phyloP scores from a whole-genome alignment of 2,888 invertebrate species.

The Lochmaea capreae region DNA sequence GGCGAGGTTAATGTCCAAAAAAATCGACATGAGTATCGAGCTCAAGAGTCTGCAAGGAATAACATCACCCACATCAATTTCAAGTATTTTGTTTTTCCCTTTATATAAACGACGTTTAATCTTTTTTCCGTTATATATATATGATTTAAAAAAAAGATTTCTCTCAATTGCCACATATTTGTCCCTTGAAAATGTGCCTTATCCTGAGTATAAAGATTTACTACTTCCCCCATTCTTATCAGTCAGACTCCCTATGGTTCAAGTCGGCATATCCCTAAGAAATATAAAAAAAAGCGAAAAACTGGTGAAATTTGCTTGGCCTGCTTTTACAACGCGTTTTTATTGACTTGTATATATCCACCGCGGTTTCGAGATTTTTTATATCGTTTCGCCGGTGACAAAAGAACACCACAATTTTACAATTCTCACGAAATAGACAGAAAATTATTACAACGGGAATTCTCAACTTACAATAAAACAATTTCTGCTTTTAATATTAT shows the following conservation, averaged over 20 bases:
- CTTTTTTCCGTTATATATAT: slow-evolving; percentile 19
- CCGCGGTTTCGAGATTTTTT: slow-evolving; percentile 24
- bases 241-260: slow-evolving; percentile 36
- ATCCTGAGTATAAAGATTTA: slow-evolving; percentile 40
- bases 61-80: background rate
- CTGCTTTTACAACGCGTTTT: slow-evolving; percentile 34
- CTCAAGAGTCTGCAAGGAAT: background rate
- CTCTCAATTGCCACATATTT: slow-evolving; percentile 41
- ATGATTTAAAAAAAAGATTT: slow-evolving; percentile 27
- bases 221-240: slow-evolving; percentile 37
- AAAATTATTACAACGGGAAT: background rate
- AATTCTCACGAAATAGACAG: background rate
- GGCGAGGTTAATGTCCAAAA: too few relatives aligned
- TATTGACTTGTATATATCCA: slow-evolving; percentile 37
- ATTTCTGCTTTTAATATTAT: background rate
- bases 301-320: slow-evolving; percentile 40
- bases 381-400: slow-evolving; percentile 11
- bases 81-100: background rate
- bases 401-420: background rate
- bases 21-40: too few relatives aligned
- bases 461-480: background rate
- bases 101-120: background rate
- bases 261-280: slow-evolving; percentile 21
- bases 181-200: slow-evolving; percentile 36
- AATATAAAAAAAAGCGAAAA: slow-evolving; percentile 34